Evolutionary conservation across 1,140 invertebrate species (phyloP).

Genomic region (Parapsyche elsis): DNA sequence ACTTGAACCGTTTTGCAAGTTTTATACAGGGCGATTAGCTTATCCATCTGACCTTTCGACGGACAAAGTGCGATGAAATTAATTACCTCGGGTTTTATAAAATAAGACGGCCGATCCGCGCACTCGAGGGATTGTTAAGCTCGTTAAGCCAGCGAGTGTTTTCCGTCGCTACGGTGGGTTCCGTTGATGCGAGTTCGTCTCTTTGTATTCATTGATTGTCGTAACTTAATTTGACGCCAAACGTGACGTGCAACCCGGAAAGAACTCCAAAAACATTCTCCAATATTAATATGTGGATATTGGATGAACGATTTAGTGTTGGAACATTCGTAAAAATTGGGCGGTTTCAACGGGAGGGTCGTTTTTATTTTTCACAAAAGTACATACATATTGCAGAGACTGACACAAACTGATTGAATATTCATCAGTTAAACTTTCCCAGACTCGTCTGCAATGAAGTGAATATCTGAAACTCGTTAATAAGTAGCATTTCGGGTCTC

Average conservation of each 20-base stretch:
- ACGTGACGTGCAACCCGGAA: too few relatives aligned
- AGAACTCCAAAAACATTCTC: too few relatives aligned
- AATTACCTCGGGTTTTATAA: not conserved
- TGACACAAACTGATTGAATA: not conserved
- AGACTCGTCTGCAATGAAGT: not conserved
- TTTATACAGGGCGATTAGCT: not conserved
- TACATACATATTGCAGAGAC: too few relatives aligned
- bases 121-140: too few relatives aligned
- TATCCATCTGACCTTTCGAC: constrained; percentile 1
- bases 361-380: too few relatives aligned
- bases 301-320: too few relatives aligned
- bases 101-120: not conserved
- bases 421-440: constrained; percentile 5
- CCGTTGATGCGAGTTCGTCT: not conserved
- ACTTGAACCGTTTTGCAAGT: not conserved
- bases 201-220: constrained; percentile 1
- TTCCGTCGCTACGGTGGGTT: too few relatives aligned
- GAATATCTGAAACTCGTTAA: constrained; percentile 15
- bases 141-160: too few relatives aligned
- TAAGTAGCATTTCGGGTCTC: not conserved
- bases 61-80: not conserved
- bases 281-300: too few relatives aligned
- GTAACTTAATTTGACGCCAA: not conserved
- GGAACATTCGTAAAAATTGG: too few relatives aligned
- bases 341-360: too few relatives aligned